These are phyloP conservation scores for Spodoptera exigua DNA, from an alignment of 2,888 invertebrate genomes.

Conservation along the genomic window DNA sequence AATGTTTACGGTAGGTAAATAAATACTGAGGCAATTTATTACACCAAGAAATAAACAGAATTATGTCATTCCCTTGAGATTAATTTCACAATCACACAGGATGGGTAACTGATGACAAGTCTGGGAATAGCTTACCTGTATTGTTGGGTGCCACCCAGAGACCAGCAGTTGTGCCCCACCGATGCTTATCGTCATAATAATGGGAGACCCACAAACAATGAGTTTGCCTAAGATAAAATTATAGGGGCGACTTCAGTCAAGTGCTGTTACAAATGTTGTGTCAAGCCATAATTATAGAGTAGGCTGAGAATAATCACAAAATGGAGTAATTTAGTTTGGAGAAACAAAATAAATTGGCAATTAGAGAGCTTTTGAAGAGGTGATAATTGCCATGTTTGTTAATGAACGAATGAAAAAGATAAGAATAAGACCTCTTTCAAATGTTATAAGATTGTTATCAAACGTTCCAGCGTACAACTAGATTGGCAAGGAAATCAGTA, in stretches of 20 bases:
- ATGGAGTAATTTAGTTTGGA: constrained; percentile 2
- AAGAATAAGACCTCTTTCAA: too few species aligned
- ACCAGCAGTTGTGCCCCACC: background rate
- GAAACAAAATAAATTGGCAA: too few species aligned
- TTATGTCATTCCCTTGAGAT: constrained; percentile 7
- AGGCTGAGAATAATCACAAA: background rate
- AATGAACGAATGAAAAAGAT: too few species aligned
- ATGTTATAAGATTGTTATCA: too few species aligned
- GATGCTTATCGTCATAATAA: constrained; percentile 43
- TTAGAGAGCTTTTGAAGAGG: background rate
- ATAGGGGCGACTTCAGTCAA: constrained; percentile 19
- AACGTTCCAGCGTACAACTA: too few species aligned
- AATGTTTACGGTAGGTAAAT: background rate
- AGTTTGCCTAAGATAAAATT: constrained; percentile 37
- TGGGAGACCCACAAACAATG: constrained; percentile 45
- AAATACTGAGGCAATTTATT: background rate
- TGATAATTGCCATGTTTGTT: background rate
- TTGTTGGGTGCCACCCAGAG: constrained; percentile 19
- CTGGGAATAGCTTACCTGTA: constrained; percentile 4
- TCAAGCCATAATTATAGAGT: background rate
- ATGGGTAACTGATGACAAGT: constrained; percentile 21
- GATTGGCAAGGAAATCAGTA: too few species aligned
- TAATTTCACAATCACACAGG: constrained; percentile 15
- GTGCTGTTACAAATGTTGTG: constrained; percentile 24
- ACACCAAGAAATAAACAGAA: background rate